Percentiles rank a stretch among this genome's conserved stretches.
Conservation (phyloP, 2,113 vertebrate genomes). For the Gallinago jamesoni region DNA sequence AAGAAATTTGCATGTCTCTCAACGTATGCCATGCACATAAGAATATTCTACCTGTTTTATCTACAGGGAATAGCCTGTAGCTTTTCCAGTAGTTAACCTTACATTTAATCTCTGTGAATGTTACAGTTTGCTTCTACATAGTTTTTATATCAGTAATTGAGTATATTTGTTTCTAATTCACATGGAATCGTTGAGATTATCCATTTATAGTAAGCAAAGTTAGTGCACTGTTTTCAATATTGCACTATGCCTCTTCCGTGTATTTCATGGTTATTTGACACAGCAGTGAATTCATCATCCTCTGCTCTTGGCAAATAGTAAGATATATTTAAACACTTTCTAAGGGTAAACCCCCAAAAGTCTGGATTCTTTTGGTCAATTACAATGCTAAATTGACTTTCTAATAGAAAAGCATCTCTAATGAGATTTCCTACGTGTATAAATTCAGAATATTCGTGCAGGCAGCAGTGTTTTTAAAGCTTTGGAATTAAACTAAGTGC, state of each 20-base stretch:
- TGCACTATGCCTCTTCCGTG: not conserved
- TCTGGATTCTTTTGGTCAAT: not conserved
- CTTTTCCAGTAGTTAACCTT: not conserved
- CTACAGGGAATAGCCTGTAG: not conserved
- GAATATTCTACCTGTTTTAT: not conserved
- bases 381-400: not conserved
- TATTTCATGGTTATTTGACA: not conserved
- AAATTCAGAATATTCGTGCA: not conserved
- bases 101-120: not conserved
- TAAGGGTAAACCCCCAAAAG: not conserved
- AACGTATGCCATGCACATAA: not conserved
- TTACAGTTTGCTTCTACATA: not conserved
- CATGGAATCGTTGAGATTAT: not conserved
- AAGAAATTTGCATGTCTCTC: not conserved
- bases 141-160: not conserved
- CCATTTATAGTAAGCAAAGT: not conserved
- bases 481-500: constrained; percentile 13
- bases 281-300: not conserved
- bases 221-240: not conserved
- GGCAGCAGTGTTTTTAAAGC: not conserved
- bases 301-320: not conserved
- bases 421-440: not conserved
- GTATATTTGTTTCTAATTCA: not conserved
- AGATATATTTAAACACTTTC: not conserved
- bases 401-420: not conserved